A percentile compares a stretch with the other conserved stretches of the same genome.
Evolutionary conservation across 2,113 vertebrate genomes (phyloP).

Genomic region (Nothobranchius furzeri): DNA sequence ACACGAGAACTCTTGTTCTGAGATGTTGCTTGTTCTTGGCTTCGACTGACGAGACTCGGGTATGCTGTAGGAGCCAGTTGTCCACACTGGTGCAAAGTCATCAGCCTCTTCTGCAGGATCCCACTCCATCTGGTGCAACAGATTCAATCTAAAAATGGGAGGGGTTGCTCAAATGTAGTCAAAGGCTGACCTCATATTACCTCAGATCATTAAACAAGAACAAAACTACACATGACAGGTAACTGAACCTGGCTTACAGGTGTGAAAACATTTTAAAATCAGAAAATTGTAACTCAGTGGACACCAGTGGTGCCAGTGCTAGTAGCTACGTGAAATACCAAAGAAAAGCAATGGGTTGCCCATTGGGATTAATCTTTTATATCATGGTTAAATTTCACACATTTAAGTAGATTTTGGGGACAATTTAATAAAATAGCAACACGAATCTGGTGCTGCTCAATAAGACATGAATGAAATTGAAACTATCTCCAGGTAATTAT

Average conservation of each 20-base stretch:
- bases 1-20: slow-evolving; percentile 87
- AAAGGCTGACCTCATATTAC: too few species aligned
- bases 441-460: background rate
- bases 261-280: too few species aligned
- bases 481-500: background rate
- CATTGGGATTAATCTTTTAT: background rate
- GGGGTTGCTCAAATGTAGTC: too few species aligned
- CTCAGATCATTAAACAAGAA: too few species aligned
- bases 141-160: slow-evolving; percentile 19
- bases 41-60: slow-evolving; percentile 2
- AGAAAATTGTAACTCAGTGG: too few species aligned
- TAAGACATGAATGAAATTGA: background rate
- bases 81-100: background rate
- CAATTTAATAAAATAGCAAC: background rate
- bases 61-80: background rate
- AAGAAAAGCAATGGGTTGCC: too few species aligned
- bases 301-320: too few species aligned
- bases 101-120: slow-evolving; percentile 13
- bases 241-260: too few species aligned
- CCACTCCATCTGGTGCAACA: slow-evolving; percentile 52
- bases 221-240: background rate
- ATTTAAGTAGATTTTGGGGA: too few species aligned
- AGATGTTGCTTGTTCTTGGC: slow-evolving; percentile 62
- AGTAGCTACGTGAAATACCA: too few species aligned
- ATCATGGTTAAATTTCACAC: background rate